phyloP scores from a whole-genome alignment of 1,140 invertebrate species.

The Conus ventricosus region DNA sequence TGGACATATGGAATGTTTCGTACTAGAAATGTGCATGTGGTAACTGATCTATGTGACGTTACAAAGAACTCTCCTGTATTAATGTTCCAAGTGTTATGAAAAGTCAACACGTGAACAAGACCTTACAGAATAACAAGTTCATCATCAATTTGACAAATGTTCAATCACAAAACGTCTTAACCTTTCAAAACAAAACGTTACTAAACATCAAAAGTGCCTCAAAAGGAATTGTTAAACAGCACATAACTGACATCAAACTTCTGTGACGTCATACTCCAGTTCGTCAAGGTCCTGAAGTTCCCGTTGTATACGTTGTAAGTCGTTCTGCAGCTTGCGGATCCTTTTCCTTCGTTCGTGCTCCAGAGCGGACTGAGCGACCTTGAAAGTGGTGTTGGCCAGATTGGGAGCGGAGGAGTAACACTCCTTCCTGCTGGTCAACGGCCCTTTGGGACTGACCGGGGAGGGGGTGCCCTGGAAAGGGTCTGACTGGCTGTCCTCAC shows the following conservation, averaged over 20 bases:
- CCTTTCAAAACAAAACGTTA: not conserved
- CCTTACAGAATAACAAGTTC: too few relatives aligned
- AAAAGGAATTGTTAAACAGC: not conserved
- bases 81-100: too few relatives aligned
- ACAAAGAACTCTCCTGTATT: too few relatives aligned
- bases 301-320: conserved; percentile 53
- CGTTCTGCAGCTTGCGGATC: conserved; percentile 53
- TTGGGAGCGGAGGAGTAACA: not conserved
- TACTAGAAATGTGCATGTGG: too few relatives aligned
- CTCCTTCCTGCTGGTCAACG: too few relatives aligned
- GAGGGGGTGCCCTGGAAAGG: not conserved
- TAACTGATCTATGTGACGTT: too few relatives aligned
- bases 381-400: conserved; percentile 21
- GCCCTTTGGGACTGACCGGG: too few relatives aligned
- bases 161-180: not conserved
- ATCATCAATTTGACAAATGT: not conserved
- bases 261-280: conserved; percentile 53
- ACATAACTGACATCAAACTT: conserved; percentile 43
- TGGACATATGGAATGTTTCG: too few relatives aligned
- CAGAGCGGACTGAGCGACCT: conserved; percentile 35
- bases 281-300: conserved; percentile 55
- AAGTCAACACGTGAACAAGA: too few relatives aligned
- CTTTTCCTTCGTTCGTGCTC: conserved; percentile 46
- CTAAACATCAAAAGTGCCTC: not conserved
- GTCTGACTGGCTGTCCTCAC: not conserved